phyloP scores from a whole-genome alignment of 2,888 invertebrate species.

The Drosophila meridiana region DNA sequence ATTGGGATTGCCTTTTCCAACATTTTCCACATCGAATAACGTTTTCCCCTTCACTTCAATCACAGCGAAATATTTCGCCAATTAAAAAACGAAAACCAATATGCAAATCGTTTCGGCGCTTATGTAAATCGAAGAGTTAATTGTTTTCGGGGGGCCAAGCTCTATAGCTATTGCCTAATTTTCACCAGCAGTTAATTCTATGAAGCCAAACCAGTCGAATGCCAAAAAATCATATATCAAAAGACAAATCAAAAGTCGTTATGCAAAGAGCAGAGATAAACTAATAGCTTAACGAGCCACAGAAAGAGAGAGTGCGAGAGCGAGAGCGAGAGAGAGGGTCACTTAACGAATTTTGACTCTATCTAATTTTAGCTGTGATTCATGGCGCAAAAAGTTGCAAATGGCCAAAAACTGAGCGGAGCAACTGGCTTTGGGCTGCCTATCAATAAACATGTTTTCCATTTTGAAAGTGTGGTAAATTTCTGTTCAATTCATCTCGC shows the following conservation, averaged over 20 bases:
- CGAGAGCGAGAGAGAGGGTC: not conserved
- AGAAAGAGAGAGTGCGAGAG: slow-evolving; percentile 4
- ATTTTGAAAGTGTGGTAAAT: slow-evolving; percentile 66
- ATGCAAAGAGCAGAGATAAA: slow-evolving; percentile 59
- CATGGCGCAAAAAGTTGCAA: slow-evolving; percentile 61
- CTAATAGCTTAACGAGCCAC: slow-evolving; percentile 17
- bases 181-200: slow-evolving; percentile 61
- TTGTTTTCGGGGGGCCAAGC: slow-evolving; percentile 29
- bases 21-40: slow-evolving; percentile 28
- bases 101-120: slow-evolving; percentile 36
- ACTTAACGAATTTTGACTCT: slow-evolving; percentile 32
- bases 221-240: slow-evolving; percentile 27
- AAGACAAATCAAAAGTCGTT: slow-evolving; percentile 43
- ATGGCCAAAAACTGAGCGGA: slow-evolving; percentile 38
- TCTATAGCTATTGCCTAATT: slow-evolving; percentile 62
- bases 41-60: slow-evolving; percentile 71
- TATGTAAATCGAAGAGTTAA: slow-evolving; percentile 65
- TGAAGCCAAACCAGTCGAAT: slow-evolving; percentile 28
- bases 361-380: slow-evolving; percentile 76
- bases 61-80: slow-evolving; percentile 40
- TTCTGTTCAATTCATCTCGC: slow-evolving; percentile 36
- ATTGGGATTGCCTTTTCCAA: slow-evolving; percentile 12
- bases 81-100: slow-evolving; percentile 39
- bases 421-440: slow-evolving; percentile 37
- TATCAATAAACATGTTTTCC: slow-evolving; percentile 70